phyloP scores from a whole-genome alignment of 2,888 invertebrate species.

The Drosophila kokeensis region DNA sequence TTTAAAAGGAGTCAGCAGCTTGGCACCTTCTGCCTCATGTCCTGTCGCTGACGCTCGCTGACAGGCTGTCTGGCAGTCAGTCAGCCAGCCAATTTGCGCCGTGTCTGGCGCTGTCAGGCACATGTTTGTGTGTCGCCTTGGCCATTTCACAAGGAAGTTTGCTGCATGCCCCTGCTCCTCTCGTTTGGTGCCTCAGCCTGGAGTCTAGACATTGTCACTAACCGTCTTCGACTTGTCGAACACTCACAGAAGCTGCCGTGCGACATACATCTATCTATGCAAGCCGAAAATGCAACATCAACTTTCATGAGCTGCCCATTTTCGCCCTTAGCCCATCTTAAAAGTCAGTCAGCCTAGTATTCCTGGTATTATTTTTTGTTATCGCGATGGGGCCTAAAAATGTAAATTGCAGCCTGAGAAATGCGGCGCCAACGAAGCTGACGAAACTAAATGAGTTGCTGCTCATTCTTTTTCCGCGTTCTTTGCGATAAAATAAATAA shows the following conservation, averaged over 20 bases:
- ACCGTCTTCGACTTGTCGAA: conserved; percentile 16
- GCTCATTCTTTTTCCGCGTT: conserved; percentile 22
- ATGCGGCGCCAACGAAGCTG: conserved; percentile 48
- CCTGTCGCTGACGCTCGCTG: conserved; percentile 46
- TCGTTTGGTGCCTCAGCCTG: conserved; percentile 33
- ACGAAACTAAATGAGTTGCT: conserved; percentile 53
- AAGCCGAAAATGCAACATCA: conserved; percentile 24
- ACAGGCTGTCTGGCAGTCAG: conserved; percentile 37
- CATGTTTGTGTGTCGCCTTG: conserved; percentile 34
- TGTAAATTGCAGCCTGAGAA: conserved; percentile 57
- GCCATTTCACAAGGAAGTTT: conserved; percentile 2
- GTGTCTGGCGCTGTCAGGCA: conserved; percentile 65
- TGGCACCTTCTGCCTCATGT: conserved; percentile 11
- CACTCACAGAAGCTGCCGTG: conserved; percentile 39
- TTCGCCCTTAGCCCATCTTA: background rate
- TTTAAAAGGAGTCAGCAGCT: conserved; percentile 48
- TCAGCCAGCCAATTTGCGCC: conserved; percentile 20
- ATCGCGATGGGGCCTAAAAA: conserved; percentile 30
- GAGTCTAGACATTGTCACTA: conserved; percentile 64
- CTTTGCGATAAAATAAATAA: conserved; percentile 75
- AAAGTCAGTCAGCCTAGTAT: background rate
- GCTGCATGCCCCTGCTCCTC: conserved; percentile 9
- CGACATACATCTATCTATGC: conserved; percentile 35
- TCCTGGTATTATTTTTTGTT: conserved; percentile 9
- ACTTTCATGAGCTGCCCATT: conserved; percentile 13